These are phyloP conservation scores for Podabrus alpinus DNA, from an alignment of 2,888 invertebrate genomes.

Conservation along the genomic window DNA sequence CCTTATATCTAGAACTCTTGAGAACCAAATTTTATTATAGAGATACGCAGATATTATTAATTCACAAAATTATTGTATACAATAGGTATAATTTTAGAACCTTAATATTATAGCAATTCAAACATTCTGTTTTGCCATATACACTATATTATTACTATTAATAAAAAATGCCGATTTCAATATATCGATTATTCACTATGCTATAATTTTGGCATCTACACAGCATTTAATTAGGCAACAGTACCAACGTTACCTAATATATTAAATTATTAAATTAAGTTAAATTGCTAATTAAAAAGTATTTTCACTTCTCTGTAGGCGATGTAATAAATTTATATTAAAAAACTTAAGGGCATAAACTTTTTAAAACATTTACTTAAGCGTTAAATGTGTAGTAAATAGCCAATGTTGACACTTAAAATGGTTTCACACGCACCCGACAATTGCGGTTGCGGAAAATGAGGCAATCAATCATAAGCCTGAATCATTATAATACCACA, in stretches of 20 bases:
- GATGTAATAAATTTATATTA: background rate
- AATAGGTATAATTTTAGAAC: no score
- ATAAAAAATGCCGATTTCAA: no score
- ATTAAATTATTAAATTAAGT: background rate
- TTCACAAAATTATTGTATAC: no score
- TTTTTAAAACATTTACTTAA: background rate
- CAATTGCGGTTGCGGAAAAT: slow-evolving; percentile 3
- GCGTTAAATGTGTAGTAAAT: background rate
- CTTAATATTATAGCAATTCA: no score
- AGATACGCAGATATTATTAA: no score
- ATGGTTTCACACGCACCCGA: slow-evolving; percentile 1
- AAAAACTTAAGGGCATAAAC: background rate
- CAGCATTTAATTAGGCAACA: background rate
- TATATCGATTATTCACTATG: no score
- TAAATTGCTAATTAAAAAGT: background rate
- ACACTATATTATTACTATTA: no score
- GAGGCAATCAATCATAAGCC: slow-evolving; percentile 5
- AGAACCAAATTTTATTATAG: no score
- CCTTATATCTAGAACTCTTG: no score
- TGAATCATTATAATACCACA: slow-evolving; percentile 1
- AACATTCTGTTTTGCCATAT: no score
- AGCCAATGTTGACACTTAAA: slow-evolving; percentile 2
- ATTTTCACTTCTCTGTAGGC: background rate
- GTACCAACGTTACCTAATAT: background rate
- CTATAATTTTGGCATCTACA: no score